Base-by-base conservation (phyloP, 92 coral and sea anemone genomes). In the Epizoanthus illoricatus region DNA sequence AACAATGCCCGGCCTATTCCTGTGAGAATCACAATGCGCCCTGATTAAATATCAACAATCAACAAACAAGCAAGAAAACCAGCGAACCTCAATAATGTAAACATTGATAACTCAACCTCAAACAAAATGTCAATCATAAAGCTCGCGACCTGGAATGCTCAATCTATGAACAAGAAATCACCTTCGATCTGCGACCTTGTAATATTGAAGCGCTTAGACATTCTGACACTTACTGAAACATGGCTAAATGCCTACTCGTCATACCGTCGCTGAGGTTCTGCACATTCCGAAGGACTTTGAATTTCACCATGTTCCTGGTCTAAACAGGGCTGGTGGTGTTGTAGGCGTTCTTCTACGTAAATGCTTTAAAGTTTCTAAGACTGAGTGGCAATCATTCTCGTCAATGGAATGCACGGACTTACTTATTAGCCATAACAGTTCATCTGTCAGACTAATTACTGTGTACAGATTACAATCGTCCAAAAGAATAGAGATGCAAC, bases 331-430 rank as follows among this genome's bases (percentile, higher is more conserved):
- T 10, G 85, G 83, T 36, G 83, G 85, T 23, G 85, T 76, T 3
- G 47, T 81, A 47, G 85, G 75, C 2, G 63, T 81, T 19, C 21
- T 81, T 7, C 52, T 81, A 11, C 71, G 66, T 42, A 82, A 82
- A 41, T 70, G 79, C 7, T 70, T 71, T 40, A 15, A 4, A 9
- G 80, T 82, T 18, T 21, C 62, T 0, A 41, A 33, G 4, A 23
- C 61, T 24, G 39, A 15, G 2, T 13, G 11, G 43, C 69, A 70
- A 15, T 8, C 19, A 21, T 82, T 82, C 59, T 20, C 40, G 69
- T 82, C 86, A 20, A 42, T 82, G 45, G 86, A 82, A 58, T 56
- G 73, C 33, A 2, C 70, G 55, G 86, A 82, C 28, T 17, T 82
- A 5, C 1, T 1, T 8, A 55, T 70, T 15, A 70, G 19, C 16